Conservation (phyloP, 2,797 vertebrate genomes). For the Falco concolor region DNA sequence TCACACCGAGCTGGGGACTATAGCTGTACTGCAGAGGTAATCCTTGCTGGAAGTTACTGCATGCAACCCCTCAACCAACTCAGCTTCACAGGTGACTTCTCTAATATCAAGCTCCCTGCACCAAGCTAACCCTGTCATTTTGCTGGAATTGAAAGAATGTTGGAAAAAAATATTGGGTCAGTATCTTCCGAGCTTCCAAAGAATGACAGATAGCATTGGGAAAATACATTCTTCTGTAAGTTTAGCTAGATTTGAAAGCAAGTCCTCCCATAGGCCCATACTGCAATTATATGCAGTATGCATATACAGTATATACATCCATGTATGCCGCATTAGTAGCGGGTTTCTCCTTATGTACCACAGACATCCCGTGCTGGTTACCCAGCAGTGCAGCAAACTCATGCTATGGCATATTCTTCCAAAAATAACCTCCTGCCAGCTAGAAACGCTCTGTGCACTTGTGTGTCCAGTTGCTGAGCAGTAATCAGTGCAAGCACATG, state of each 20-base stretch:
- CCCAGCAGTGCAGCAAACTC: not conserved
- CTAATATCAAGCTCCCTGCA: not conserved
- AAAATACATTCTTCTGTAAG: not conserved
- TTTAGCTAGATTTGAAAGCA: not conserved
- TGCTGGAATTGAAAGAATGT: not conserved
- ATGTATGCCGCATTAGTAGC: accelerated
- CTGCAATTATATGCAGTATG: not conserved
- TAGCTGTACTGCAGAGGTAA: not conserved
- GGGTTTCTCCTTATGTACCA: not conserved
- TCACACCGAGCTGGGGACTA: not conserved
- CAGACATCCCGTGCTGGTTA: not conserved
- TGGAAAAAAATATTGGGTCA: not conserved
- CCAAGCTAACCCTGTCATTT: not conserved
- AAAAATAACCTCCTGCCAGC: not conserved
- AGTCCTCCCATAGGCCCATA: not conserved
- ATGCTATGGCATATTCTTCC: not conserved
- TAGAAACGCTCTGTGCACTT: not conserved
- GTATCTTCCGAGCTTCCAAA: not conserved
- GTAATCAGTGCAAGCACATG: not conserved
- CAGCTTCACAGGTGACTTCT: not conserved
- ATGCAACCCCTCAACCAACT: not conserved
- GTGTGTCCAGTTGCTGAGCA: not conserved
- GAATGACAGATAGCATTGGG: not conserved
- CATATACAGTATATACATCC: not conserved
- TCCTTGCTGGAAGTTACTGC: not conserved